Evolutionary conservation across 1,140 invertebrate genomes (phyloP).

Genomic region (Ericerus pela): DNA sequence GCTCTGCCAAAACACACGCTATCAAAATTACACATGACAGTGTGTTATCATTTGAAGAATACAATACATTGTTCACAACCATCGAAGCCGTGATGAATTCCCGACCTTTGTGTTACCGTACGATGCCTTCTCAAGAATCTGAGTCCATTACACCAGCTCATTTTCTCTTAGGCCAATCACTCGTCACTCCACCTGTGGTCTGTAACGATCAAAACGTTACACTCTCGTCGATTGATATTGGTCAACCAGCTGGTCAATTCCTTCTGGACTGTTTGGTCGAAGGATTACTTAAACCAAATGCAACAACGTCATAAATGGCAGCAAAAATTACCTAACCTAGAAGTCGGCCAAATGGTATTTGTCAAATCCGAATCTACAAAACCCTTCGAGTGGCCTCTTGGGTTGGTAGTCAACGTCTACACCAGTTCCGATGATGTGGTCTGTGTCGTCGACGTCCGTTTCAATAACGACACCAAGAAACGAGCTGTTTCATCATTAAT

Average conservation of each 20-base stretch:
- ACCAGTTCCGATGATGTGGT: neutral
- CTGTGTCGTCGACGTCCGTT: too few species aligned
- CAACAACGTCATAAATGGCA: neutral
- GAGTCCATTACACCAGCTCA: neutral
- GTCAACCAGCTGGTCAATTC: neutral
- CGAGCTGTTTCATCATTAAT: too few species aligned
- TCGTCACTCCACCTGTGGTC: neutral
- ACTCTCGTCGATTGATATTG: neutral
- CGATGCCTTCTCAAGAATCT: constrained; percentile 22
- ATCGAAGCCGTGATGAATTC: constrained; percentile 28
- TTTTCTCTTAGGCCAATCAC: neutral
- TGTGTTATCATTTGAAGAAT: constrained; percentile 24
- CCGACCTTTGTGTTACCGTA: constrained; percentile 20
- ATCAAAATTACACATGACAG: constrained; percentile 17
- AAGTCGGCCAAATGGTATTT: neutral
- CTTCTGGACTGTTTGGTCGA: neutral
- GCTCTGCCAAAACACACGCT: constrained; percentile 26
- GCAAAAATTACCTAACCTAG: neutral
- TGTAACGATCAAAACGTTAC: neutral
- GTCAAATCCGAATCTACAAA: neutral
- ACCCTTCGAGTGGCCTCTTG: neutral
- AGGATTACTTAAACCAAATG: neutral
- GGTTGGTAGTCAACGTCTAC: neutral
- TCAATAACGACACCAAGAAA: too few species aligned
- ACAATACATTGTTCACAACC: constrained; percentile 24